Percentiles rank a stretch among this genome's conserved stretches.
Conservation (phyloP, 2,797 vertebrate genomes). For the Telmatherina bonti region DNA sequence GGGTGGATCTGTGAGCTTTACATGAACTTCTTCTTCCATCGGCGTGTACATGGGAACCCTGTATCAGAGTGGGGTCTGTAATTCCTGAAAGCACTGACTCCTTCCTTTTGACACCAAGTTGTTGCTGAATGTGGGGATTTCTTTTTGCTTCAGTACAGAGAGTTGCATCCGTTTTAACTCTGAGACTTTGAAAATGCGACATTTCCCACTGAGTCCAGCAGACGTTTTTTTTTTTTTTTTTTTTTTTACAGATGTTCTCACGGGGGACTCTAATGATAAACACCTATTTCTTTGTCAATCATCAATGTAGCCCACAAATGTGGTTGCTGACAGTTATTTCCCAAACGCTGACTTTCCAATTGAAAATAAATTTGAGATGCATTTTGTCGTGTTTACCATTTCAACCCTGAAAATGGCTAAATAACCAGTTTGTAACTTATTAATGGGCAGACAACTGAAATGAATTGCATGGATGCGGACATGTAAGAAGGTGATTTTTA, state of each 20-base stretch:
- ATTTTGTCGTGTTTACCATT: background rate
- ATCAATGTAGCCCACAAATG: background rate
- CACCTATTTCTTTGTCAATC: constrained; percentile 3
- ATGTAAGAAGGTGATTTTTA: background rate
- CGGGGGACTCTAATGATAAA: background rate
- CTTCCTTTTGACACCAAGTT: constrained; percentile 63
- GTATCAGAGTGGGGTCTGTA: background rate
- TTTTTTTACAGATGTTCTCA: background rate
- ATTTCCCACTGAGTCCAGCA: constrained; percentile 58
- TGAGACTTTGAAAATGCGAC: constrained; percentile 42
- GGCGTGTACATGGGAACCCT: constrained; percentile 47
- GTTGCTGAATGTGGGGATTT: constrained; percentile 62
- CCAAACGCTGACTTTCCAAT: background rate
- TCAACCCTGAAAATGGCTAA: background rate
- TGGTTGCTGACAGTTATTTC: background rate
- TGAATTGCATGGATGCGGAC: background rate
- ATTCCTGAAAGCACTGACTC: constrained; percentile 54
- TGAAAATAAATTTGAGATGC: background rate
- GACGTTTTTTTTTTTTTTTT: constrained; percentile 18
- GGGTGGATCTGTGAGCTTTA: constrained; percentile 47
- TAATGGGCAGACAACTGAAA: background rate
- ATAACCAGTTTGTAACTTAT: background rate
- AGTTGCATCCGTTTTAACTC: constrained; percentile 41
- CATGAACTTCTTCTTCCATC: constrained; percentile 40
- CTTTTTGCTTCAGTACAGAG: constrained; percentile 37